These are phyloP conservation scores for Odontomyia ornata DNA, from an alignment of 2,888 invertebrate genomes.

Conservation along the genomic window DNA sequence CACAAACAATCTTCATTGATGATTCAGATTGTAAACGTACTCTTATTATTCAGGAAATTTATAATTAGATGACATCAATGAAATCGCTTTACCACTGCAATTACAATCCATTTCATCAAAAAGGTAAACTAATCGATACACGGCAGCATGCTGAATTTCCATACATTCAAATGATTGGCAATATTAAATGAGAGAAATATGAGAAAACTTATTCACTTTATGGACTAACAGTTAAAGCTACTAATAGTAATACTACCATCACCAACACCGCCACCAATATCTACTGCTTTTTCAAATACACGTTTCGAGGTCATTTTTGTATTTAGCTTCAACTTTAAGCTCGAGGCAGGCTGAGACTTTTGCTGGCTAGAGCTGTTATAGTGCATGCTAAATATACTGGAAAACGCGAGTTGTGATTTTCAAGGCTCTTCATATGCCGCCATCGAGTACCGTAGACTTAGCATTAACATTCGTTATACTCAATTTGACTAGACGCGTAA, in stretches of 20 bases:
- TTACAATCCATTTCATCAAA: too few relatives aligned
- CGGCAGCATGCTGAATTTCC: too few relatives aligned
- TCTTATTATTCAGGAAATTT: too few relatives aligned
- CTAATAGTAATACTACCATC: too few relatives aligned
- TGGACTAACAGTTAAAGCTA: not conserved
- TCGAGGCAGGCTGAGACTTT: slow-evolving; percentile 10
- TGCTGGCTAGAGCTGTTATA: not conserved
- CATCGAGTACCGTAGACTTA: not conserved
- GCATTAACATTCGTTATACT: not conserved
- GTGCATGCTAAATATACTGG: slow-evolving; percentile 14
- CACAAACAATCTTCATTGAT: too few relatives aligned
- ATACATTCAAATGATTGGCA: too few relatives aligned
- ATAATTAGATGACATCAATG: too few relatives aligned
- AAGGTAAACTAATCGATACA: too few relatives aligned
- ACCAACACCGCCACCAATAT: too few relatives aligned
- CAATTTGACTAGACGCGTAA: not conserved
- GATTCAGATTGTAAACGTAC: too few relatives aligned
- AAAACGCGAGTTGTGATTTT: not conserved
- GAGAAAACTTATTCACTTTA: not conserved
- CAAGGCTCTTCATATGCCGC: slow-evolving; percentile 29
- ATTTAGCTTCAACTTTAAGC: slow-evolving; percentile 31
- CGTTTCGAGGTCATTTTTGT: slow-evolving; percentile 38
- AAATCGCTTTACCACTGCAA: too few relatives aligned
- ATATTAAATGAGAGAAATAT: not conserved
- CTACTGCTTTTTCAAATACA: slow-evolving; percentile 18